These are phyloP conservation scores for Kuschelorhynchus macadamiae DNA, from an alignment of 2,888 invertebrate species.

Conservation along the genomic window DNA sequence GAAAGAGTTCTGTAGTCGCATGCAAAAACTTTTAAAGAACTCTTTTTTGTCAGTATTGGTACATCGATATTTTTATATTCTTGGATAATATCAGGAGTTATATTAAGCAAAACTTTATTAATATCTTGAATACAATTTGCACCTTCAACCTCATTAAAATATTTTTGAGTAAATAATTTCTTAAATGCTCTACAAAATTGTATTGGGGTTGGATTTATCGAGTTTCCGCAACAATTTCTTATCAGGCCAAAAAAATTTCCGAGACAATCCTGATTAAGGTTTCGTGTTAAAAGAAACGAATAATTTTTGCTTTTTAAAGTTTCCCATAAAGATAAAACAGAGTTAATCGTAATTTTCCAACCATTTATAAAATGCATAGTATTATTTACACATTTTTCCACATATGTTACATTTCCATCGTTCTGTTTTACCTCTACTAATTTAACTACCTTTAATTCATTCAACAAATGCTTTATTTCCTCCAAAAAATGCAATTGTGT, in stretches of 20 bases:
- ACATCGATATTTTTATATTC: neutral
- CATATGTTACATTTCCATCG: neutral
- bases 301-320: constrained; percentile 26
- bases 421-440: too few relatives aligned
- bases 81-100: constrained; percentile 30
- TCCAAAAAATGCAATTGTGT: constrained; percentile 19
- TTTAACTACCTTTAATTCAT: neutral
- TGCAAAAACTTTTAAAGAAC: constrained; percentile 8
- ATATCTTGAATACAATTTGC: constrained; percentile 47
- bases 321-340: constrained; percentile 32
- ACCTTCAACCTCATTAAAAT: constrained; percentile 40
- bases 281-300: constrained; percentile 44
- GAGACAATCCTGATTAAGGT: constrained; percentile 26
- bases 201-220: constrained; percentile 45
- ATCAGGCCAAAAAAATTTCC: constrained; percentile 51
- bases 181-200: constrained; percentile 49
- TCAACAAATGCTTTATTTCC: constrained; percentile 34
- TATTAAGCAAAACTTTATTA: constrained; percentile 34
- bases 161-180: constrained; percentile 46
- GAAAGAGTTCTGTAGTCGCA: neutral
- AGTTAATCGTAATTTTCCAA: constrained; percentile 5
- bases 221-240: constrained; percentile 41
- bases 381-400: neutral
- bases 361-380: constrained; percentile 11
- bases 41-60: constrained; percentile 1